Evolutionary conservation across 2,888 invertebrate genomes (phyloP), one percentile per base, ranked within the genome.

Genomic region (Pegoplata infirma): DNA sequence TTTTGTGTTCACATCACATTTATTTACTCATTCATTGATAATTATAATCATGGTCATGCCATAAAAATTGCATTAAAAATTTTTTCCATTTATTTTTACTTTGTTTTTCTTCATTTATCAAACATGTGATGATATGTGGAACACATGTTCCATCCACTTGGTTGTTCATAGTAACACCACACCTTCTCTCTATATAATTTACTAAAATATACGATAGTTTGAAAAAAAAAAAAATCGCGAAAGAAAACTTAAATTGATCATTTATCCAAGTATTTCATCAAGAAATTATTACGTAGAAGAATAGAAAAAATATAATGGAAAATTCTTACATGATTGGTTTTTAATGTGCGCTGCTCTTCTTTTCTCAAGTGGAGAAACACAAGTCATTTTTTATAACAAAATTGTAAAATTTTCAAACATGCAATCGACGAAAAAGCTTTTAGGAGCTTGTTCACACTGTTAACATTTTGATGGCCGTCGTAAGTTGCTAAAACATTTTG

Each of bases 241-340:
- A n/a, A n/a, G n/a, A 40, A 40, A 69, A 61, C 21, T 47, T 49
- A 40, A 63, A 63, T 58, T 46, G 56, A 73, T 73, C 64, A 58
- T 58, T 58, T 49, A 64, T 58, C 49, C 51, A 46, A 66, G 66
- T 23, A 72, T 73, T 73, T 66, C 44, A 72, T 73, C 44, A 64
- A n/a, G 66, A 73, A 58, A 59, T 44, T 51, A 51, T 64, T 36
- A 51, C 36, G 21, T 47, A 19, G 12, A 47, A 47, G 5, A 47
- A 19, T 47, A 32, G 7, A 49, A 32, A n/a, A n/a, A 36, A 49
- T 32, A 19, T 14, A n/a, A 51, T 25, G 8, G 46, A 63, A 63
- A 64, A 64, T 51, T 53, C 16, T n/a, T 17, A 6, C 32, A n/a
- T 40, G 17, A 53, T 64, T 51, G 40, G 36, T 51, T 66, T 66